phyloP scores from a whole-genome alignment of 2,888 invertebrate species.

The Melinaea marsaeus region DNA sequence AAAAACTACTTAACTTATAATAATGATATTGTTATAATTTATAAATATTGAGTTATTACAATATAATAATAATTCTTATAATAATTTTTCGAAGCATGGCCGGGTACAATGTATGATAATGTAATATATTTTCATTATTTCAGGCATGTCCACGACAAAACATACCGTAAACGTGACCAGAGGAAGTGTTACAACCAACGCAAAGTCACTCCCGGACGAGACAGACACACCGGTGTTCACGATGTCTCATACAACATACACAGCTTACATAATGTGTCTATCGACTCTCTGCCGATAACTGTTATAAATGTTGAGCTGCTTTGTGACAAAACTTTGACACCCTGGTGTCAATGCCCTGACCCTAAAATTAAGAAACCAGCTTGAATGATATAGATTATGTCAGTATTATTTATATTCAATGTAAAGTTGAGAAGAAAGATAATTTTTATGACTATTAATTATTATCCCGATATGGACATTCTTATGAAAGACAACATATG shows the following conservation, averaged over 20 bases:
- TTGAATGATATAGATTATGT: neutral
- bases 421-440: too few species aligned
- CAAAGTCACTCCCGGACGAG: constrained; percentile 90
- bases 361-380: constrained; percentile 45
- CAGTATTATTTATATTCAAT: too few species aligned
- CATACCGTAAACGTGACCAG: constrained; percentile 91
- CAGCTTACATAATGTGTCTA: constrained; percentile 80
- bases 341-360: constrained; percentile 93
- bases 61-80: neutral
- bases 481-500: too few species aligned
- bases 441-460: too few species aligned
- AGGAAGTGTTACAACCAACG: constrained; percentile 94
- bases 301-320: constrained; percentile 89
- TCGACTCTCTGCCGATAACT: constrained; percentile 84
- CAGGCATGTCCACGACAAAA: constrained; percentile 93
- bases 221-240: constrained; percentile 90
- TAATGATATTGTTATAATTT: neutral
- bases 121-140: constrained; percentile 35
- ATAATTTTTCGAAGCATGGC: neutral
- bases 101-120: neutral
- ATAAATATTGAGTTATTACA: neutral
- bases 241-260: constrained; percentile 86
- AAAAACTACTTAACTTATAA: neutral
- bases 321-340: constrained; percentile 89
- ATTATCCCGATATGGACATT: too few species aligned